These are phyloP conservation scores for Chloropsis hardwickii DNA, from an alignment of 2,113 vertebrate genomes.

Conservation along the genomic window DNA sequence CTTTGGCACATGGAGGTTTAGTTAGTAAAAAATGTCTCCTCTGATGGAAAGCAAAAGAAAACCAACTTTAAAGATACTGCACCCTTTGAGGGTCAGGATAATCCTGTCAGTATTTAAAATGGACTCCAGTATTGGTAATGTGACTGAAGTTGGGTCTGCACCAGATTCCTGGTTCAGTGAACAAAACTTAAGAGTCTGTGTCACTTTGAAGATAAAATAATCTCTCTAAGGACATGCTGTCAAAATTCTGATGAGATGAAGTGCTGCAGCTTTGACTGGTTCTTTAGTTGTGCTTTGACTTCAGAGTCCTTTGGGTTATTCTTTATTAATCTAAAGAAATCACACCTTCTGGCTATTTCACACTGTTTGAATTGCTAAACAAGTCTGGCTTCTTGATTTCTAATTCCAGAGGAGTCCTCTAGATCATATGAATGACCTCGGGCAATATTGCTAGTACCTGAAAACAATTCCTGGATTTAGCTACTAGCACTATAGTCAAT, in stretches of 20 bases:
- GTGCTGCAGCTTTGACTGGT: slow-evolving; percentile 42
- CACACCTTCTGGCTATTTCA: slow-evolving; percentile 66
- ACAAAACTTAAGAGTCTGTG: slow-evolving; percentile 36
- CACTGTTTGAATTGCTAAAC: slow-evolving; percentile 67
- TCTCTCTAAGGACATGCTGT: slow-evolving; percentile 61
- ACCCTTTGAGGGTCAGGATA: slow-evolving; percentile 38
- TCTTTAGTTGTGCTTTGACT: slow-evolving; percentile 60
- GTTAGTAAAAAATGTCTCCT: not conserved
- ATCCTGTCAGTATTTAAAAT: slow-evolving; percentile 46
- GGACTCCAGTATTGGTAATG: slow-evolving; percentile 5
- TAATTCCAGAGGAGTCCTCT: not conserved
- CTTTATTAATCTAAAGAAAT: slow-evolving; percentile 73
- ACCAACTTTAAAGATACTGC: not conserved
- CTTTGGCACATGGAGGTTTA: not conserved
- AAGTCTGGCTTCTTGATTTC: slow-evolving; percentile 23
- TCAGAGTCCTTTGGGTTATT: slow-evolving; percentile 67
- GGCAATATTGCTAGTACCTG: slow-evolving; percentile 6
- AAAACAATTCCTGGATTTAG: not conserved
- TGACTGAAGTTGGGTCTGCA: slow-evolving; percentile 9
- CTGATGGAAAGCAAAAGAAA: not conserved
- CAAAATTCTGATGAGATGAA: slow-evolving; percentile 55
- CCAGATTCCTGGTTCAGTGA: slow-evolving; percentile 54
- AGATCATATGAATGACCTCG: not conserved
- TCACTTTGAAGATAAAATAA: slow-evolving; percentile 71
- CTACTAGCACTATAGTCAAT: not conserved